Evolutionary conservation across 1,140 invertebrate species (phyloP).

Genomic region (Drosophila ogumai): DNA sequence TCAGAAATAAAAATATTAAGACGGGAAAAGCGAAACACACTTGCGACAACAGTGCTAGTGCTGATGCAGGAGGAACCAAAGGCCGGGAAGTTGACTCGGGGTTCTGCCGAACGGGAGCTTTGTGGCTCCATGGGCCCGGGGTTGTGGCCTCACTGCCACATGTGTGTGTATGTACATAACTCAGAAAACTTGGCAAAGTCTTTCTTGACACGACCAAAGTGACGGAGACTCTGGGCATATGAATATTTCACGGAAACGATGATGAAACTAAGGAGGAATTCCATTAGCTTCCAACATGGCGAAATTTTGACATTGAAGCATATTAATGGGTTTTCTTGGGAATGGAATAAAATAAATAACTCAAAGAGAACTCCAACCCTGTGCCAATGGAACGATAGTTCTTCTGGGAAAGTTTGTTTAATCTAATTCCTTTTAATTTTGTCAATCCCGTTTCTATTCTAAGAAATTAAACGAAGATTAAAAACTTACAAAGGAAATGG

Average conservation of each 20-base stretch:
- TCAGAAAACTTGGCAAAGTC: constrained; percentile 39
- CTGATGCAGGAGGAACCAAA: constrained; percentile 8
- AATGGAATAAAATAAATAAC: constrained; percentile 16
- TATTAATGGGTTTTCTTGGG: constrained; percentile 28
- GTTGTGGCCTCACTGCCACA: constrained; percentile 19
- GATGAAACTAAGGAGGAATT: constrained; percentile 45
- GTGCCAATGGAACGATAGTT: background rate
- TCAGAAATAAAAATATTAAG: constrained; percentile 39
- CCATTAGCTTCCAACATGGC: constrained; percentile 40
- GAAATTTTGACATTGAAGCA: constrained; percentile 36
- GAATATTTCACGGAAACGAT: constrained; percentile 42
- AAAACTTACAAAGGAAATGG: background rate
- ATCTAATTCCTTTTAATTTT: background rate
- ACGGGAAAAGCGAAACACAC: constrained; percentile 58
- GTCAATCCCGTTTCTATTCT: background rate
- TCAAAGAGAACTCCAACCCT: background rate
- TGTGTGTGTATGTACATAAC: constrained; percentile 41
- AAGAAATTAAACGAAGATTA: background rate
- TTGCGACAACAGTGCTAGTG: constrained; percentile 66
- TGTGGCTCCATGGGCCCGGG: constrained; percentile 11
- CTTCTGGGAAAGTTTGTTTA: background rate
- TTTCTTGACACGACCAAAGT: constrained; percentile 40
- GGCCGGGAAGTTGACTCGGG: constrained; percentile 11
- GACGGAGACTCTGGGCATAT: constrained; percentile 24
- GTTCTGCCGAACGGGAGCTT: constrained; percentile 9